phyloP scores from a whole-genome alignment of 2,888 invertebrate genomes.

The Conomelus anceps region DNA sequence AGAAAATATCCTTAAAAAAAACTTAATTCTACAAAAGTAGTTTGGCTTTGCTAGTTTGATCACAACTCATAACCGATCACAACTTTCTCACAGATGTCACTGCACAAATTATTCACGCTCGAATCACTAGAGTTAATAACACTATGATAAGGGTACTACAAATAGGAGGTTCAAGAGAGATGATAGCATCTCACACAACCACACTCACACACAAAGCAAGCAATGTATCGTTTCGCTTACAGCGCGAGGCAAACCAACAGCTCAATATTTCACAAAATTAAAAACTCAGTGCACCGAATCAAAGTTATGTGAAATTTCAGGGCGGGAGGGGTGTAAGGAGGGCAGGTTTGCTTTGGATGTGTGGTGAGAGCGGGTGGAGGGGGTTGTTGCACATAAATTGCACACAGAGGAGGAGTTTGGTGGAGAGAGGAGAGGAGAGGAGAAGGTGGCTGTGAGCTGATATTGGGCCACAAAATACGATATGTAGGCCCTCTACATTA shows the following conservation, averaged over 20 bases:
- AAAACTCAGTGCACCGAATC: neutral
- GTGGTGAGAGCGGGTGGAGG: neutral
- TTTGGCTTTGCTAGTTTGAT: no score
- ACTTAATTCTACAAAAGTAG: no score
- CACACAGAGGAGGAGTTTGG: no score
- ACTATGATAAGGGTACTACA: no score
- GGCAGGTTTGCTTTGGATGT: neutral
- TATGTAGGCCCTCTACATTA: neutral
- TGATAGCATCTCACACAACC: no score
- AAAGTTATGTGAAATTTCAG: neutral
- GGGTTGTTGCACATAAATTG: neutral
- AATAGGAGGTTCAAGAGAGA: no score
- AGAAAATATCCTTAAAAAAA: no score
- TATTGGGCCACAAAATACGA: neutral
- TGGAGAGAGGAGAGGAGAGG: neutral
- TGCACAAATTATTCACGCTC: no score
- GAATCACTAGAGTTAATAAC: no score
- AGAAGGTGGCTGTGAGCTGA: neutral
- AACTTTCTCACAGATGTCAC: no score
- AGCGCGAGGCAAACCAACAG: neutral
- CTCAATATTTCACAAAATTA: neutral
- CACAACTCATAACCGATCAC: no score
- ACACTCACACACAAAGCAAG: no score
- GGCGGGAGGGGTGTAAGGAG: neutral
- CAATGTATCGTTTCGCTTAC: neutral